These are phyloP conservation scores for Pseudomyrmex cubaensis DNA, from an alignment of 1,140 invertebrate species.

Conservation along the genomic window DNA sequence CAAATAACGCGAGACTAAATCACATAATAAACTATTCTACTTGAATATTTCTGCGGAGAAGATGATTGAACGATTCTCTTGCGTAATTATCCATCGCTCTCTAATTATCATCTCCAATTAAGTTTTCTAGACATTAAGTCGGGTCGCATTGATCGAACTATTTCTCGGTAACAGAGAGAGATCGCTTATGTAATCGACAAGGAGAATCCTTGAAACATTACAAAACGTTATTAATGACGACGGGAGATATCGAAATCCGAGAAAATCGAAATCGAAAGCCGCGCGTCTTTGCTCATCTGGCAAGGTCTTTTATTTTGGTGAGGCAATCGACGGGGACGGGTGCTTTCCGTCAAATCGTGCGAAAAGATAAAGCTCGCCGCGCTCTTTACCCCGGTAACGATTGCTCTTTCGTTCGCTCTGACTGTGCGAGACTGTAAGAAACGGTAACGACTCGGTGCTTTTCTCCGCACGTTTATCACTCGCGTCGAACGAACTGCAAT, in stretches of 20 bases:
- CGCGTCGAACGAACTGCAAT: slow-evolving; percentile 8
- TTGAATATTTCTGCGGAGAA: background rate
- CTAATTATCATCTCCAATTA: background rate
- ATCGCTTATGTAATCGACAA: slow-evolving; percentile 1
- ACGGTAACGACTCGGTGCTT: slow-evolving; percentile 55
- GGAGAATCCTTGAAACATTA: slow-evolving; percentile 4
- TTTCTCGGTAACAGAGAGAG: background rate
- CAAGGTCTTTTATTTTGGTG: slow-evolving; percentile 67
- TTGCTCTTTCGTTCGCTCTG: slow-evolving; percentile 35
- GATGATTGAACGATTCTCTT: background rate
- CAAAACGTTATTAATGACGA: background rate
- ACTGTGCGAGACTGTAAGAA: slow-evolving; percentile 29
- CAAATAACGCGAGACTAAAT: background rate
- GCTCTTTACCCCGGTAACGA: slow-evolving; percentile 66
- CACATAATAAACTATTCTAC: background rate
- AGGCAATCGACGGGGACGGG: slow-evolving; percentile 34
- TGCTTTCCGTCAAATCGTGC: slow-evolving; percentile 76
- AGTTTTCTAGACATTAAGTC: background rate
- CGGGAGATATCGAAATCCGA: background rate
- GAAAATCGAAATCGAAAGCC: slow-evolving; percentile 10
- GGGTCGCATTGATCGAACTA: background rate
- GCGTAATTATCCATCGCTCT: background rate
- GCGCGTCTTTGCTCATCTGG: slow-evolving; percentile 2
- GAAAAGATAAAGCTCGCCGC: slow-evolving; percentile 75
- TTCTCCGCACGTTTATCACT: slow-evolving; percentile 16